Percentiles rank a stretch among this genome's conserved stretches.
phyloP scores from a whole-genome alignment of 2,888 invertebrate genomes.

The Eurytoma californica region DNA sequence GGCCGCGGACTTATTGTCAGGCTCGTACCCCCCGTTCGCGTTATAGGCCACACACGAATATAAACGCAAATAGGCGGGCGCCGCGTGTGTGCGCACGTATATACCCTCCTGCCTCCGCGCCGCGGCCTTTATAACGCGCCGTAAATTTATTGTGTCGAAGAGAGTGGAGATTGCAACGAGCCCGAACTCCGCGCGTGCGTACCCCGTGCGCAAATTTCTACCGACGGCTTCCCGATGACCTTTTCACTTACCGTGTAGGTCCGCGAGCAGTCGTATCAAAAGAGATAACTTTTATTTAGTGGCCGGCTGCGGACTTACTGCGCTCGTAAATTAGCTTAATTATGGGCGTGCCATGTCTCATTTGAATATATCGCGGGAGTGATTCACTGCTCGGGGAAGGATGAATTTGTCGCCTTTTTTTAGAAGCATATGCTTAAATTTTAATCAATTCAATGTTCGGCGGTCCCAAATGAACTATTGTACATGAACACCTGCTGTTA shows the following conservation, averaged over 20 bases:
- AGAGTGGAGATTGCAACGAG: not conserved
- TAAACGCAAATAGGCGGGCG: slow-evolving; percentile 24
- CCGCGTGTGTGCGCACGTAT: not conserved
- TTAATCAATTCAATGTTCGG: no score
- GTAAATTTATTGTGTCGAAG: slow-evolving; percentile 68
- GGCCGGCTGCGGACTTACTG: slow-evolving; percentile 4
- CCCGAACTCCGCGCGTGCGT: not conserved
- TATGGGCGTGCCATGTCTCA: slow-evolving; percentile 42
- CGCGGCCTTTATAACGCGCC: slow-evolving; percentile 50
- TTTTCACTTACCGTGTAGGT: slow-evolving; percentile 35
- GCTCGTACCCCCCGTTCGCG: slow-evolving; percentile 50
- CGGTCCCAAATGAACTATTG: no score
- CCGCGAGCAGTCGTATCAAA: slow-evolving; percentile 16
- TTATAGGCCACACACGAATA: slow-evolving; percentile 11
- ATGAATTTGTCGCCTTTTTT: not conserved
- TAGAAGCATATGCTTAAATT: no score
- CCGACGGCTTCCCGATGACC: slow-evolving; percentile 22
- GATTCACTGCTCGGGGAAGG: slow-evolving; percentile 36
- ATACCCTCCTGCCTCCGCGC: not conserved
- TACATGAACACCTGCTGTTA: no score
- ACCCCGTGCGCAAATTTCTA: slow-evolving; percentile 31
- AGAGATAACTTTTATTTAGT: slow-evolving; percentile 22
- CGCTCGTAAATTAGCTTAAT: slow-evolving; percentile 49
- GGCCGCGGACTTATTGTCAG: slow-evolving; percentile 72
- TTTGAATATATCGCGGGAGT: slow-evolving; percentile 35